Base-by-base conservation (phyloP, 2,888 invertebrate genomes). In the Rhingia campestris region DNA sequence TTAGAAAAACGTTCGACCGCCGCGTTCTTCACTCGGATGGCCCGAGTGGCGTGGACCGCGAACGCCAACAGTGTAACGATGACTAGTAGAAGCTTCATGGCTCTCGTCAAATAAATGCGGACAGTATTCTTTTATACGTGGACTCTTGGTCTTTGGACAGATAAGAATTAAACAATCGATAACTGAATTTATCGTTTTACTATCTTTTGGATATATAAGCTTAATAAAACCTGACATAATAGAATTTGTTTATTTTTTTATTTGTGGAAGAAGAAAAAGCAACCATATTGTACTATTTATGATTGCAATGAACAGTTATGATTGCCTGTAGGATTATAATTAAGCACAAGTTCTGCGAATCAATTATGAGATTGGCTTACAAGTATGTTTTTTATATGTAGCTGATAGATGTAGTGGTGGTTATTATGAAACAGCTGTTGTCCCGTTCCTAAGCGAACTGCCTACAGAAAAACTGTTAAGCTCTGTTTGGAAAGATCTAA, bases 81-180 rank as follows among this genome's bases (percentile, higher is more conserved):
- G 9, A 69, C 12, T 32, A 74, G 45, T 5, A 80, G 22, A 22
- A 22, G 64, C 82, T 80, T 84, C 82, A 84, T 84, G 7, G 61
- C 49, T 80, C 7, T 32, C 35, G 6, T 1, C 30, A 5, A 22
- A 54, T 35, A 45, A 43, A 49, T 45, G 22, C 7, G 1, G 2
- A 22, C 45, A 12, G 6, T 58, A 66, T 56, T 73, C 81, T 77
- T 82, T 82, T 82, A 82, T 82, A 82, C 7, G 43, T 54, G 49
- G 41, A 45, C 43, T 22, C 14, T 72, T 51, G 43, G 67, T 43
- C 54, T 43, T 43, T 47, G 9, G 0, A 9, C 37, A n/a, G 66
- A 81, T 72, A 53, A 82, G 59, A 51, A 47, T 75, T 33, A 10
- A 53, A 47, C 59, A 39, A 59, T n/a, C 49, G 10, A 59, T 22